Conservation (phyloP, 2,888 invertebrate genomes). For the Zootermopsis nevadensis region DNA sequence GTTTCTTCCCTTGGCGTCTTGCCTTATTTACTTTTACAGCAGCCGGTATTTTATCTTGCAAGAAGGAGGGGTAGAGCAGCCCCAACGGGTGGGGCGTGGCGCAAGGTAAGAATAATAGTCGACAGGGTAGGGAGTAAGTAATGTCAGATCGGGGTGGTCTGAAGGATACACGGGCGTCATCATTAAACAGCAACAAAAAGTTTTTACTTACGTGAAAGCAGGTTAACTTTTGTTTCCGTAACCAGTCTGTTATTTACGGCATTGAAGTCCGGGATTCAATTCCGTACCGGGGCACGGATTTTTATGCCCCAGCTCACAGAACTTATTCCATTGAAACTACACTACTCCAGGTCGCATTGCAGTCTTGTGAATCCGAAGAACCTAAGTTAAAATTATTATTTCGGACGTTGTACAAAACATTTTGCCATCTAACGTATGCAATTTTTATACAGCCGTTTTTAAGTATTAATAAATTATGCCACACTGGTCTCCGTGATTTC, state of each 20-base stretch:
- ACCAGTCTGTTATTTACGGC: too few relatives aligned
- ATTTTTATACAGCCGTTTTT: too few relatives aligned
- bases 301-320: too few relatives aligned
- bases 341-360: too few relatives aligned
- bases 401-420: too few relatives aligned
- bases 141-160: constrained; percentile 35
- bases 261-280: too few relatives aligned
- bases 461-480: too few relatives aligned
- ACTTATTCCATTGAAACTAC: too few relatives aligned
- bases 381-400: too few relatives aligned
- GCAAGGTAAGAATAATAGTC: constrained; percentile 37
- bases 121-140: constrained; percentile 31
- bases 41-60: constrained; percentile 37
- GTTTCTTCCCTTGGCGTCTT: constrained; percentile 35
- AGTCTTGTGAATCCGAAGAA: too few relatives aligned
- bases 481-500: too few relatives aligned
- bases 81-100: constrained; percentile 40
- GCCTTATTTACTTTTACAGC: constrained; percentile 41
- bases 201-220: constrained; percentile 18
- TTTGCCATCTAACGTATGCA: too few relatives aligned
- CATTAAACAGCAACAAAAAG: constrained; percentile 23
- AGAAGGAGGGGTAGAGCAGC: constrained; percentile 29
- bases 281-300: background rate
- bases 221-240: background rate
- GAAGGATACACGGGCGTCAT: constrained; percentile 18